Conservation (phyloP, 2,797 vertebrate species). For the Sebastes wilsoni region DNA sequence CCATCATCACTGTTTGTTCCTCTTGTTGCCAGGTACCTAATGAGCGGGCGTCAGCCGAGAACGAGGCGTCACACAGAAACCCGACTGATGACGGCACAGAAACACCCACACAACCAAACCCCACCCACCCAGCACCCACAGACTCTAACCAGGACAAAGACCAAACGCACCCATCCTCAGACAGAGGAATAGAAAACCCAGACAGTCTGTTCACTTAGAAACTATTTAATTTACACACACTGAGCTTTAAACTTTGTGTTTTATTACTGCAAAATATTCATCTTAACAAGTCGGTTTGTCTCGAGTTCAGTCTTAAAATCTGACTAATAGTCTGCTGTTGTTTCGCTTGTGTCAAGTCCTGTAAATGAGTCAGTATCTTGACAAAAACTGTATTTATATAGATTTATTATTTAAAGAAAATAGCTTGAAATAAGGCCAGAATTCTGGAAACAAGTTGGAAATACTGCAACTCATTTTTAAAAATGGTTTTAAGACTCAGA, state of each 20-base stretch:
- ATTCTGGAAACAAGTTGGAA: not conserved
- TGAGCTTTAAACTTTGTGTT: not conserved
- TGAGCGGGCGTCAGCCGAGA: not conserved
- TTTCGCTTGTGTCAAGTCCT: too few species aligned
- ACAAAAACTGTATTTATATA: not conserved
- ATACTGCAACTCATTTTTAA: not conserved
- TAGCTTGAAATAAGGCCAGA: not conserved
- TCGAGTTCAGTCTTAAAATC: not conserved
- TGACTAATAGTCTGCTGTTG: not conserved
- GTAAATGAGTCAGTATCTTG: not conserved
- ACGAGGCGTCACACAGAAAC: not conserved
- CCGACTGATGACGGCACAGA: not conserved
- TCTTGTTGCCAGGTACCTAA: constrained; percentile 53
- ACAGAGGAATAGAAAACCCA: not conserved
- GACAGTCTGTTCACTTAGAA: not conserved
- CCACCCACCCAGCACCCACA: not conserved
- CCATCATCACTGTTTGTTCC: constrained; percentile 8
- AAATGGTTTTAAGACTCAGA: not conserved
- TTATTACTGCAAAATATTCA: not conserved
- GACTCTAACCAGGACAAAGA: constrained; percentile 16
- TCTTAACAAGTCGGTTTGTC: not conserved
- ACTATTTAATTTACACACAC: not conserved
- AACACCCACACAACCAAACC: constrained; percentile 7
- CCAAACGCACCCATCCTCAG: constrained; percentile 1
- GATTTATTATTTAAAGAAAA: not conserved